These are phyloP conservation scores for Polyodon spathula DNA, from an alignment of 2,113 vertebrate genomes.

Conservation along the genomic window DNA sequence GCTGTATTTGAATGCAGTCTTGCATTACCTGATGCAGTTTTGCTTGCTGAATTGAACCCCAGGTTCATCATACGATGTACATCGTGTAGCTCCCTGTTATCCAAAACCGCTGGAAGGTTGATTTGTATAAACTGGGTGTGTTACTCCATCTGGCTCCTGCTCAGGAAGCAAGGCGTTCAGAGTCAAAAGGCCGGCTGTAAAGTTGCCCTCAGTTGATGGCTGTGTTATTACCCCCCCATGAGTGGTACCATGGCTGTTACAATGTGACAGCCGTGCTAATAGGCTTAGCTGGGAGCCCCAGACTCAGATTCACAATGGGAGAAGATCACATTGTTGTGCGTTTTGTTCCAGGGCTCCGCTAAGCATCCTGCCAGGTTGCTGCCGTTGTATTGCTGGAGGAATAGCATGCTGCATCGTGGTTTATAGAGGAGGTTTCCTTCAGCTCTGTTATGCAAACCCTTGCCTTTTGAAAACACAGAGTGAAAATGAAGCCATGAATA, in stretches of 20 bases:
- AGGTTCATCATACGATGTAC: too few relatives aligned
- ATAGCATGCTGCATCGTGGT: too few relatives aligned
- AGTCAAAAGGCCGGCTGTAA: neutral
- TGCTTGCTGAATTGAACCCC: too few relatives aligned
- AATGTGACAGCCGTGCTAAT: neutral
- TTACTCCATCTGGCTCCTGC: slow-evolving; percentile 1
- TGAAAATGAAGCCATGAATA: too few relatives aligned
- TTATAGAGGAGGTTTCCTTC: neutral
- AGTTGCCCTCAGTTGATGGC: neutral
- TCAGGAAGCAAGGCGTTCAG: neutral
- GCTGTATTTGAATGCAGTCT: too few relatives aligned
- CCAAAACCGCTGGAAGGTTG: too few relatives aligned
- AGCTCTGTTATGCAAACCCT: neutral
- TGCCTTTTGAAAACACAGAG: neutral
- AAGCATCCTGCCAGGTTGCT: neutral
- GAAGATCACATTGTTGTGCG: too few relatives aligned
- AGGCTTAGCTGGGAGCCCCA: too few relatives aligned
- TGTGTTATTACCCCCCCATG: neutral
- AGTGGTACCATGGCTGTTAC: neutral
- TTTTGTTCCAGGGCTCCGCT: too few relatives aligned
- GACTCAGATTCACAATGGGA: neutral
- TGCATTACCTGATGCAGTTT: too few relatives aligned
- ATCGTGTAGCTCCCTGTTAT: too few relatives aligned
- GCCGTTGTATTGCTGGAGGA: neutral
- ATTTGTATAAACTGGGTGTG: too few relatives aligned